A percentile compares a stretch with the other conserved stretches of the same genome.
These are phyloP conservation scores for Chrysotoxum bicinctum DNA, from an alignment of 2,888 invertebrate genomes.

Conservation along the genomic window DNA sequence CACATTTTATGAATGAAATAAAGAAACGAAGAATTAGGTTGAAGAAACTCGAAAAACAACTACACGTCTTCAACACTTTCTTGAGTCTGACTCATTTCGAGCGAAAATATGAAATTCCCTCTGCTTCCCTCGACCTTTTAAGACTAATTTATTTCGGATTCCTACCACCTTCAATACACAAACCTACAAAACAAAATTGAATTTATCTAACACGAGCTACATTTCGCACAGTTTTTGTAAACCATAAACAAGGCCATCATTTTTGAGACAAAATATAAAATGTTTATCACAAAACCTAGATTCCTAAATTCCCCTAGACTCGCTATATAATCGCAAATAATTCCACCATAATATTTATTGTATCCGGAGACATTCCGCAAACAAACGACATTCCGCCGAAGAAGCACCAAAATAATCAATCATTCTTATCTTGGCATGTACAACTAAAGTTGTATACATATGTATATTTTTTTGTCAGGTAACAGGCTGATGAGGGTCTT, in stretches of 20 bases:
- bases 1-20: neutral
- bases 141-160: neutral
- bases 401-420: conserved; percentile 8
- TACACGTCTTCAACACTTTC: too few species aligned
- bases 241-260: neutral
- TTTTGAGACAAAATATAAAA: neutral
- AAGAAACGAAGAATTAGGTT: neutral
- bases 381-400: conserved; percentile 10
- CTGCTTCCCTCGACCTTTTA: too few species aligned
- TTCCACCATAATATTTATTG: conserved; percentile 12
- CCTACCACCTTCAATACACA: neutral
- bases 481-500: neutral
- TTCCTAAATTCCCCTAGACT: conserved; percentile 21
- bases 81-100: too few species aligned
- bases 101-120: too few species aligned
- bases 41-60: too few species aligned
- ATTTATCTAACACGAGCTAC: neutral
- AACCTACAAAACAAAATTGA: neutral
- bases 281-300: neutral
- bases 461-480: neutral
- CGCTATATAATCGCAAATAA: neutral
- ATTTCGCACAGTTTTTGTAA: neutral
- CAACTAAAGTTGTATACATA: neutral
- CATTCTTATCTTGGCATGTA: conserved; percentile 21
- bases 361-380: conserved; percentile 7